Conservation (phyloP, 1,140 invertebrate genomes). For the Leptopilina boulardi region DNA sequence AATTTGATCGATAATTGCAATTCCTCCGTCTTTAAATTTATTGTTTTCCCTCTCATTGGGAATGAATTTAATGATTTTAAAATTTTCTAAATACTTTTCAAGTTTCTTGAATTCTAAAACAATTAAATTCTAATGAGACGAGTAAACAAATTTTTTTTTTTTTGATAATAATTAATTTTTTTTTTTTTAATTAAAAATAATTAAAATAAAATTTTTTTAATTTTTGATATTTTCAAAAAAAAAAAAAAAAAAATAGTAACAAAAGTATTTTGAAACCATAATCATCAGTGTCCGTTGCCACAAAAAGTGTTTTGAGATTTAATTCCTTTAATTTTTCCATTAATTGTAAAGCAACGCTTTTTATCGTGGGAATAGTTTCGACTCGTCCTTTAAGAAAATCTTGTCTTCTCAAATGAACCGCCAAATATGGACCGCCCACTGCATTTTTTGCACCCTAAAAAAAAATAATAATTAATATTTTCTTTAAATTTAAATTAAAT, state of each 20-base stretch:
- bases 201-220: background rate
- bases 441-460: conserved; percentile 72
- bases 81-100: conserved; percentile 70
- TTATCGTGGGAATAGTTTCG: conserved; percentile 84
- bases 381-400: conserved; percentile 87
- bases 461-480: conserved; percentile 42
- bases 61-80: conserved; percentile 75
- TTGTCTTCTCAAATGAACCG: conserved; percentile 87
- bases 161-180: too few species aligned
- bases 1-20: conserved; percentile 97
- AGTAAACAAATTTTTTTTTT: too few species aligned
- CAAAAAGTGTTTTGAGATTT: conserved; percentile 82
- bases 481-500: conserved; percentile 24
- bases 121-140: conserved; percentile 30
- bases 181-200: background rate
- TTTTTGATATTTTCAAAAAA: conserved; percentile 10
- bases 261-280: too few species aligned
- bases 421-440: conserved; percentile 86
- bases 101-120: conserved; percentile 77
- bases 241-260: conserved; percentile 45
- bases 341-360: conserved; percentile 84
- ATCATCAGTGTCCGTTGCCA: conserved; percentile 87
- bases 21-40: conserved; percentile 87
- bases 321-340: conserved; percentile 78
- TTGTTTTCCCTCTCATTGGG: conserved; percentile 71